These are phyloP conservation scores for Podotricha telesiphe DNA, from an alignment of 2,888 invertebrate species.

Conservation along the genomic window DNA sequence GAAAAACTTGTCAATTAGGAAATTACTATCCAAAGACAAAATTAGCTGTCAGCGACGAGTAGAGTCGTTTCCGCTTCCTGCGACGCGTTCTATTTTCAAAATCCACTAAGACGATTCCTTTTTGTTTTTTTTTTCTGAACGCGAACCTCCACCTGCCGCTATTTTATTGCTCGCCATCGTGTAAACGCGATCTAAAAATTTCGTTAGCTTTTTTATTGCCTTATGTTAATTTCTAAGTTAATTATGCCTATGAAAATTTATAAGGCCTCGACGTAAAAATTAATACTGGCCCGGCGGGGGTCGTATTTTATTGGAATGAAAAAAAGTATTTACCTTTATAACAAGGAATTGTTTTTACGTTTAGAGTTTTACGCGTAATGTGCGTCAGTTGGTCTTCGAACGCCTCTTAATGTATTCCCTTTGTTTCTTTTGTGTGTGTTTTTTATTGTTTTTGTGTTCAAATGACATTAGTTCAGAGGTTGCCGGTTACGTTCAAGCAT, in stretches of 20 bases:
- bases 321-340: slow-evolving; percentile 52
- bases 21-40: slow-evolving; percentile 76
- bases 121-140: slow-evolving; percentile 47
- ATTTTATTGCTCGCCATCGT: slow-evolving; percentile 68
- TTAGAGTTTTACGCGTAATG: slow-evolving; percentile 64
- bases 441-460: slow-evolving; percentile 63
- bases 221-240: slow-evolving; percentile 83
- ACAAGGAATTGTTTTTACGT: slow-evolving; percentile 70
- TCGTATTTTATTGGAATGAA: slow-evolving; percentile 65
- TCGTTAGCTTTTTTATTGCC: slow-evolving; percentile 79
- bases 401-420: slow-evolving; percentile 73
- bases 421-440: slow-evolving; percentile 64
- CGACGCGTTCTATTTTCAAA: slow-evolving; percentile 77
- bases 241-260: slow-evolving; percentile 82
- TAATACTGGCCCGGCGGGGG: slow-evolving; percentile 73
- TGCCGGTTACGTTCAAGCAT: slow-evolving; percentile 47
- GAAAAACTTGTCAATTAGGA: slow-evolving; percentile 76
- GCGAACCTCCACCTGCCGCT: slow-evolving; percentile 68
- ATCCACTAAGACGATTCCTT: slow-evolving; percentile 63
- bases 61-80: slow-evolving; percentile 79
- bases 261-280: slow-evolving; percentile 72
- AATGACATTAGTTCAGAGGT: slow-evolving; percentile 71
- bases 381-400: slow-evolving; percentile 74
- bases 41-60: slow-evolving; percentile 80
- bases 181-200: slow-evolving; percentile 79